Evolutionary conservation across 2,888 invertebrate species (phyloP).

Genomic region (Xylophagus ater): DNA sequence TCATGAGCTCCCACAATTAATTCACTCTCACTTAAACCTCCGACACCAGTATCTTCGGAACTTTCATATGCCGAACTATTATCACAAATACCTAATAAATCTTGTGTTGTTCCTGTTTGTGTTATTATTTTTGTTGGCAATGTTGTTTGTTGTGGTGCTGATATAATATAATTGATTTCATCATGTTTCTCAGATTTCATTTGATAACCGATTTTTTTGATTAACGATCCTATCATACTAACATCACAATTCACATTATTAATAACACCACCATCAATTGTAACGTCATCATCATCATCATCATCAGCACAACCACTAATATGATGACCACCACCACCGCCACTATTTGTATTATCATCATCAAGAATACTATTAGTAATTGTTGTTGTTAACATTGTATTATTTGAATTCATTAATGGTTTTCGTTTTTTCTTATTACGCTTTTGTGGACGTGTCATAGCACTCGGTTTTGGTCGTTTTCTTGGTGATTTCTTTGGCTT

Average conservation of each 20-base stretch:
- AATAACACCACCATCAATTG: neutral
- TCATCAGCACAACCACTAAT: neutral
- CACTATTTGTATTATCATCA: conserved; percentile 6
- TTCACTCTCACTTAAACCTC: conserved; percentile 49
- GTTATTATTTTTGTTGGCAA: conserved; percentile 4
- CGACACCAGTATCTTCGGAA: conserved; percentile 49
- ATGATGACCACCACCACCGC: conserved; percentile 1
- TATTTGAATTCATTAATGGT: conserved; percentile 14
- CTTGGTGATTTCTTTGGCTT: conserved; percentile 61
- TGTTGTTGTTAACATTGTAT: neutral
- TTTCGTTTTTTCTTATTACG: conserved; percentile 44
- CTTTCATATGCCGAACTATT: conserved; percentile 53
- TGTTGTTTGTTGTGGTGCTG: conserved; percentile 16
- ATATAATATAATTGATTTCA: conserved; percentile 1
- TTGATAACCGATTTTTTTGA: conserved; percentile 3
- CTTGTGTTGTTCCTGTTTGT: conserved; percentile 26
- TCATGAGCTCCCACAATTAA: conserved; percentile 43
- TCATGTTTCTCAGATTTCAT: conserved; percentile 5
- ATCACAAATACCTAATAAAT: conserved; percentile 42
- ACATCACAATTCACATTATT: conserved; percentile 22
- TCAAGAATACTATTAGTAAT: neutral
- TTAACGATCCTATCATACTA: no score
- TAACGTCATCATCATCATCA: neutral
- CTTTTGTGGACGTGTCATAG: conserved; percentile 45
- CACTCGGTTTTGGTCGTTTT: conserved; percentile 48